Conservation (phyloP, 2,113 vertebrate species). For the Brachyistius frenatus region DNA sequence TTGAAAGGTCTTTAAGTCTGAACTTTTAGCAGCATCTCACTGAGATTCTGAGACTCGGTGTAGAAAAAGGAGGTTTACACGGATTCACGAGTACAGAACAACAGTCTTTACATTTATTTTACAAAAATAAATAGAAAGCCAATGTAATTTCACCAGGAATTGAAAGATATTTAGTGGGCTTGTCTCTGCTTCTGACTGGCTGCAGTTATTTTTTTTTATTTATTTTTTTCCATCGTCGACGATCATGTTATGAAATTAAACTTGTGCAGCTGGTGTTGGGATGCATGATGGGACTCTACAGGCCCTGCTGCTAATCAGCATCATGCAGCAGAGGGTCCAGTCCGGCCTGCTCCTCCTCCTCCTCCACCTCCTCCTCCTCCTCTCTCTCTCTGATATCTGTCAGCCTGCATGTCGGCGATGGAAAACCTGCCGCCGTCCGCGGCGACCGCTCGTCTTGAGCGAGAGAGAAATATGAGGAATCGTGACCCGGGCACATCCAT, state of each 20-base stretch:
- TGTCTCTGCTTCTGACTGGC: no score
- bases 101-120: no score
- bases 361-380: no score
- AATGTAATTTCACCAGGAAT: neutral
- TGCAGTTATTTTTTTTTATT: no score
- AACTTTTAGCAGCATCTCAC: no score
- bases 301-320: conserved; percentile 44
- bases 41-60: no score
- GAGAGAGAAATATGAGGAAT: conserved; percentile 90
- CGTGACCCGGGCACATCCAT: conserved; percentile 94
- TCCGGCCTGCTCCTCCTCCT: conserved; percentile 14
- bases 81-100: no score
- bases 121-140: neutral
- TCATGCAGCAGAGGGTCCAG: conserved; percentile 19
- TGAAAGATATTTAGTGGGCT: neutral
- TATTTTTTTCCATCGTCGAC: neutral
- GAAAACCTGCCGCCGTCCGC: conserved; percentile 77
- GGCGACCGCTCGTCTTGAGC: conserved; percentile 84
- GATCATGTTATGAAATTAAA: neutral
- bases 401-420: conserved; percentile 60
- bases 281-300: conserved; percentile 6
- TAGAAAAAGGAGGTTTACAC: no score
- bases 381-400: conserved; percentile 33
- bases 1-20: no score
- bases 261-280: neutral